Conservation (phyloP, 2,113 vertebrate species). For the Physeter macrocephalus region DNA sequence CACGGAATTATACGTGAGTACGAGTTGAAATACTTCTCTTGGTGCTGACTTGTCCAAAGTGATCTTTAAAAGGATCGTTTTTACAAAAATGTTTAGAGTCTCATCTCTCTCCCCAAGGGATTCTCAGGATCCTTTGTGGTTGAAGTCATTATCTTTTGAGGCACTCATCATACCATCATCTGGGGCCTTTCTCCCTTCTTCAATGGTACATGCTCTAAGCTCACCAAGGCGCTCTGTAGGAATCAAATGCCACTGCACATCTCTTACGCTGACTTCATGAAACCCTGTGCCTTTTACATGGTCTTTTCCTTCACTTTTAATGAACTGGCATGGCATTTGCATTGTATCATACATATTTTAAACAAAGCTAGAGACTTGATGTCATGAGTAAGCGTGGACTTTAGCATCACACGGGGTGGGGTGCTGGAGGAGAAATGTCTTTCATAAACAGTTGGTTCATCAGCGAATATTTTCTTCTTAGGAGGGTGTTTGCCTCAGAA, state of each 20-base stretch:
- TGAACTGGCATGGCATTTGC: background rate
- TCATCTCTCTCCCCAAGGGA: background rate
- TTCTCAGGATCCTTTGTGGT: background rate
- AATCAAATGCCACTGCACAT: background rate
- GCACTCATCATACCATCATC: background rate
- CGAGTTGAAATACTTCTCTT: too few relatives aligned
- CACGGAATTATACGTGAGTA: fast-evolving
- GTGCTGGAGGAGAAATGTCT: background rate
- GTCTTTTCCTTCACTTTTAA: background rate
- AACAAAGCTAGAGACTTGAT: background rate
- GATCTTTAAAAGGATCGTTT: background rate
- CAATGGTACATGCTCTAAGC: background rate
- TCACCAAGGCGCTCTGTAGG: background rate
- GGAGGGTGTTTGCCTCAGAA: fast-evolving
- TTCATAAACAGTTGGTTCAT: background rate
- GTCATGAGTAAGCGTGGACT: background rate
- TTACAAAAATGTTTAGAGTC: background rate
- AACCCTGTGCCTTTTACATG: background rate
- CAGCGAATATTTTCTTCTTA: background rate
- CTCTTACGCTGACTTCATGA: background rate
- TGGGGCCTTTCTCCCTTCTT: background rate
- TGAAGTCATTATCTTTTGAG: background rate
- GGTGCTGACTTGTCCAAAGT: background rate
- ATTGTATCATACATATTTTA: background rate
- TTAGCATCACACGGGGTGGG: background rate